Base-by-base conservation (phyloP, 2,888 invertebrate genomes). In the Chalcosyrphus nemorum region DNA sequence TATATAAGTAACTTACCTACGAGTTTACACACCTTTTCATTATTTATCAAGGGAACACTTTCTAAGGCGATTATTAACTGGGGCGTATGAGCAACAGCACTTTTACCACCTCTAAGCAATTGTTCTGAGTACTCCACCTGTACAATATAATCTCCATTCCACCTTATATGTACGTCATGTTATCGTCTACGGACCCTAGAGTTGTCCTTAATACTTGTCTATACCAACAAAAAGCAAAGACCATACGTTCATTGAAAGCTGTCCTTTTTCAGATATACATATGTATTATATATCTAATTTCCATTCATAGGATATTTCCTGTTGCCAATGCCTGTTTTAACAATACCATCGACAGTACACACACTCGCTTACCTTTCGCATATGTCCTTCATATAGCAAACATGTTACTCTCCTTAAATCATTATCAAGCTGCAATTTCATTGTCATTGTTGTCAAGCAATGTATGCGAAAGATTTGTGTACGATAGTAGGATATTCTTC, bases 41-140 rank as follows among this genome's bases (percentile, higher is more conserved):
- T 38, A 13, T 38, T 38, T 4, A 38, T 38, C 32, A 72, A 19
- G 27, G 27, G 15, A 66, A 19, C 24, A 56, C 54, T 32, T 29
- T 47, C 41, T 77, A 68, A 82, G 72, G 54, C 71, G 72, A 77
- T 82, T 82, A 72, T 77, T 77, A 72, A 77, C 77, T 77, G 61
- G 75, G 52, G 59, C 75, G 57, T 65, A 65, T 65, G 70, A 77
- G 66, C 54, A 81, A 71, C 71, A 76, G 5, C 35, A 56, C 9
- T 50, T 19, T 11, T 35, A n/a, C 6, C 17, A 32, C 47, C 59
- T 11, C 38, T 19, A 76, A 68, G 27, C 54, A 70, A 35, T 50
- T 57, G 29, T 4, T 41, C 29, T 24, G 41, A 63, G 47, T 45
- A 52, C 50, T 50, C 6, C 17, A 3, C 15, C 38, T 38, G 11